phyloP scores from a whole-genome alignment of 2,797 vertebrate genomes.

The Rhinogobio ventralis region DNA sequence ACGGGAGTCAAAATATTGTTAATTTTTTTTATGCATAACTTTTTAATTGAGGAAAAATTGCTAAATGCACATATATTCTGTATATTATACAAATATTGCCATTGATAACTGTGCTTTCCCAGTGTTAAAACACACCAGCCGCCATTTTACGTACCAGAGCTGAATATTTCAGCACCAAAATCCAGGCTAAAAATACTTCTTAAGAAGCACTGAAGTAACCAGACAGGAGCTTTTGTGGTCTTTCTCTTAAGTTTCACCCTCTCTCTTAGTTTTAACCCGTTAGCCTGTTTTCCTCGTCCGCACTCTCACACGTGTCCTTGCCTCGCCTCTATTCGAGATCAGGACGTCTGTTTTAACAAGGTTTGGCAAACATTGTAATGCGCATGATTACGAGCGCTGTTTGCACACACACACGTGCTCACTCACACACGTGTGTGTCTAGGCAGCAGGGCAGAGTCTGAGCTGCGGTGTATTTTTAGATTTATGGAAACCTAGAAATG shows the following conservation, averaged over 20 bases:
- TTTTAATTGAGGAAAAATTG: neutral
- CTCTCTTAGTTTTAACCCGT: conserved; percentile 1
- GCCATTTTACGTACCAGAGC: neutral
- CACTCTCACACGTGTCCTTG: conserved; percentile 12
- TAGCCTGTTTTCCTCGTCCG: conserved; percentile 4
- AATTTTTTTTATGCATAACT: neutral
- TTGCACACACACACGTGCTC: conserved; percentile 34
- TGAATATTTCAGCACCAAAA: conserved; percentile 37
- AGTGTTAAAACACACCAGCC: neutral
- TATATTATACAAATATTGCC: neutral
- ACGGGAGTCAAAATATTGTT: neutral
- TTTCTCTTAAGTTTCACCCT: conserved; percentile 20
- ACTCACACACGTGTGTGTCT: conserved; percentile 9
- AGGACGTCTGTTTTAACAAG: conserved; percentile 35
- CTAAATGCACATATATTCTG: neutral
- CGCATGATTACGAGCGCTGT: conserved; percentile 18
- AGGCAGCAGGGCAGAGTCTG: conserved; percentile 25
- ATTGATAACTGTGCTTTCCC: neutral
- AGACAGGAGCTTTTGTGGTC: conserved; percentile 18
- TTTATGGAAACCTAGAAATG: conserved; percentile 56
- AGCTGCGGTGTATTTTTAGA: conserved; percentile 57
- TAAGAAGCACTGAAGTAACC: conserved; percentile 1
- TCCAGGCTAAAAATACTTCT: conserved; percentile 29
- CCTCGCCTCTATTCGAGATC: conserved; percentile 7
- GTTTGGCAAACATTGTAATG: conserved; percentile 41